Evolutionary conservation across 1,140 invertebrate species (phyloP), one percentile per base, ranked within the genome.

Genomic region (Belonocnema kinseyi): DNA sequence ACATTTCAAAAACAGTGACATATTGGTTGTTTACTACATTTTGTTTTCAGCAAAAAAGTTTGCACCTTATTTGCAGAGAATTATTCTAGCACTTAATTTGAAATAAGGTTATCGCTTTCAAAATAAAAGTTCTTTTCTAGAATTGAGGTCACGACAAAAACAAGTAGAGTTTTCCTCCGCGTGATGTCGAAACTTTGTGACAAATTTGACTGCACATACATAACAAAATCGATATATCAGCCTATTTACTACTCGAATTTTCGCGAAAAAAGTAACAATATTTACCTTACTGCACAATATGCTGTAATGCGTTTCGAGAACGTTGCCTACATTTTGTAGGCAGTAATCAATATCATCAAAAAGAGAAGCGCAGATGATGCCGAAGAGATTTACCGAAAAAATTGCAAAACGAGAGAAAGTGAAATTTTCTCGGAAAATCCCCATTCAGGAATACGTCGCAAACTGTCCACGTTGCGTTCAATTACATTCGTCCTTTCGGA

Each of bases 321-420:
- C 26, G 21, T 66, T 66, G 61, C 33, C 61, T 66, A 33, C 33
- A 66, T 66, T 40, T 66, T 66, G 33, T 46, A 13, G 33, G n/a
- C 21, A 66, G 61, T 66, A 66, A 66, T 66, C 61, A 66, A 66
- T 46, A 66, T 66, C 61, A 66, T 66, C 61, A 66, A 66, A 66
- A 66, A 66, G 61, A 46, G 61, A 66, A 3, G 26, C 16, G 61
- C n/a, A 66, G 10, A 66, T 66, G 14, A 66, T 66, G 16, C 40
- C 19, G 0, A 33, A 8, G 5, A 66, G 61, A 46, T 66, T 66
- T 66, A 40, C 26, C 3, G 40, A 13, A 66, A 66, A 46, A 66
- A 8, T 33, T 66, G 33, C 5, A 61, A 66, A 40, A 66, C 16
- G 61, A 40, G 33, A 16, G 61, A 10, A 40, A 66, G 13, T 66